phyloP scores from a whole-genome alignment of 1,140 invertebrate species.

The Drosophila nebulosa region DNA sequence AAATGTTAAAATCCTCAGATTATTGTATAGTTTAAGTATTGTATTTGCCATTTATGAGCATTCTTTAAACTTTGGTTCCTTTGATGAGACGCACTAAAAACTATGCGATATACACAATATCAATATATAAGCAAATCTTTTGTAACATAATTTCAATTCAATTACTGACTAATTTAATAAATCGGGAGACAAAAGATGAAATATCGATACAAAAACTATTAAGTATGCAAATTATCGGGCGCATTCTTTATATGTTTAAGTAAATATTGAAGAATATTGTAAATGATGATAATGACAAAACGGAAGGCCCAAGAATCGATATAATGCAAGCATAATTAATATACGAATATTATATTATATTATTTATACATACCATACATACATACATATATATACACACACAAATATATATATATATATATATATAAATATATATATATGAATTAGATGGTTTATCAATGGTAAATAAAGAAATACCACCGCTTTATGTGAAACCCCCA shows the following conservation, averaged over 20 bases:
- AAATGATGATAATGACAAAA: slow-evolving; percentile 48
- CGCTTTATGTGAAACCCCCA: slow-evolving; percentile 79
- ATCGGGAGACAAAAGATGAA: slow-evolving; percentile 1
- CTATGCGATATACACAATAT: slow-evolving; percentile 28
- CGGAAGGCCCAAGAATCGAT: slow-evolving; percentile 33
- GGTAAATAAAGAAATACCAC: slow-evolving; percentile 80
- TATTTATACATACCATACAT: slow-evolving; percentile 20
- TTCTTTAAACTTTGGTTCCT: slow-evolving; percentile 64
- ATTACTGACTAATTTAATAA: slow-evolving; percentile 45
- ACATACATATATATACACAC: slow-evolving; percentile 51
- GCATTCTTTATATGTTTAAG: slow-evolving; percentile 38
- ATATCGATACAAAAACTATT: slow-evolving; percentile 15
- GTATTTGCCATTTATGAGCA: slow-evolving; percentile 22
- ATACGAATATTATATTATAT: slow-evolving; percentile 29
- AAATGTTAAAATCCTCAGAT: slow-evolving; percentile 1
- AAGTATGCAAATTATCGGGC: slow-evolving; percentile 33
- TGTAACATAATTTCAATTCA: slow-evolving; percentile 73
- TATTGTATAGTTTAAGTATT: slow-evolving; percentile 33
- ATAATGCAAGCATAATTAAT: slow-evolving; percentile 31
- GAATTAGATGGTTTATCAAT: slow-evolving; percentile 76
- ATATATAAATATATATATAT: slow-evolving; percentile 72
- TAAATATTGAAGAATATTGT: slow-evolving; percentile 45
- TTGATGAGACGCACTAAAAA: slow-evolving; percentile 67
- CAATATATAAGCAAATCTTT: slow-evolving; percentile 54
- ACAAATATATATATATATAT: slow-evolving; percentile 65